These are phyloP conservation scores for Columbina picui DNA, from an alignment of 2,113 vertebrate species.

Conservation along the genomic window DNA sequence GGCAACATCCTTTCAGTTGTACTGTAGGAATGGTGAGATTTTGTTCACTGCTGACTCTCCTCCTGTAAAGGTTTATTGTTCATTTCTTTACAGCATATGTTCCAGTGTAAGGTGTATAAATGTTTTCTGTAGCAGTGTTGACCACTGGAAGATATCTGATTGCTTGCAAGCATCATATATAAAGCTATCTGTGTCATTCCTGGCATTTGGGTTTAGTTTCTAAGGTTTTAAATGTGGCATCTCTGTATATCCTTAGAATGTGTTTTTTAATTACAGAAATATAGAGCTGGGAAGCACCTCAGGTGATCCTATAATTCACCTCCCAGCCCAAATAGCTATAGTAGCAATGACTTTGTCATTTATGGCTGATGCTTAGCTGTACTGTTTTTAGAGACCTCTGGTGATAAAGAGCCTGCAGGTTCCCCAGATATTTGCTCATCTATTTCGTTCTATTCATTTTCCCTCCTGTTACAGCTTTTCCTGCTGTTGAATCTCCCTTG, in stretches of 20 bases:
- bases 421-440: not conserved
- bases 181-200: not conserved
- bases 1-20: not conserved
- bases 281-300: not conserved
- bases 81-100: not conserved
- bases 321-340: not conserved
- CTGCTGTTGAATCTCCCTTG: not conserved
- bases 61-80: not conserved
- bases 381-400: not conserved
- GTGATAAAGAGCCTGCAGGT: not conserved
- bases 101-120: not conserved
- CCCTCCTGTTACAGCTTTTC: not conserved
- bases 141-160: not conserved
- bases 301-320: not conserved
- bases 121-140: not conserved
- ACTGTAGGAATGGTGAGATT: not conserved
- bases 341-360: not conserved
- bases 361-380: not conserved
- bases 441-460: slow-evolving; percentile 14
- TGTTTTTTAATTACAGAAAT: not conserved
- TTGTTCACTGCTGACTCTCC: not conserved
- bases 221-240: not conserved
- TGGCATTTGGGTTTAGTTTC: not conserved
- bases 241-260: not conserved
- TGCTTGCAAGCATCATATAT: not conserved